Base-by-base conservation (phyloP, 2,888 invertebrate species). In the Boloria selene region DNA sequence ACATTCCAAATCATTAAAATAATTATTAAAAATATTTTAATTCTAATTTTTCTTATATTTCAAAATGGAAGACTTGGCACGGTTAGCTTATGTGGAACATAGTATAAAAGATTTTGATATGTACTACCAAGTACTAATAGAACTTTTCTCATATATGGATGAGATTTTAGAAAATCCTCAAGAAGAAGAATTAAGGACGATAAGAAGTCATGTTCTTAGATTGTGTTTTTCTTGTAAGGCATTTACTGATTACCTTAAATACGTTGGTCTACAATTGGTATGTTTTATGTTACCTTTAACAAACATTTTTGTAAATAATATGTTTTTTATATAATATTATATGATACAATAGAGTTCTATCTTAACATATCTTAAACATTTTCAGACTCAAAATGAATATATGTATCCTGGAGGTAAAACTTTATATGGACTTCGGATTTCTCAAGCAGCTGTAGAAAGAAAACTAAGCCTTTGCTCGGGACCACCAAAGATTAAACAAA, bases 31-130 rank as follows among this genome's bases (percentile, higher is more conserved):
- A 22, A 22, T 22, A 22, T 22, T 22, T 22, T 22, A n/a, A n/a
- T n/a, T n/a, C n/a, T n/a, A n/a, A n/a, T n/a, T n/a, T n/a, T n/a
- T n/a, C n/a, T n/a, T n/a, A n/a, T n/a, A 5, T 68, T 16, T 31
- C 74, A 75, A 73, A 79, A 92, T 92, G 92, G 91, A 92, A 72
- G 88, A 89, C 70, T 87, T 86, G 82, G 91, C 92, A 50, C 86
- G 91, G 61, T 79, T 92, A 58, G 92, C 91, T 69, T 74, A 88
- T 47, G 79, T 92, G n/a, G 92, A 92, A 76, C 85, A 87, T 75
- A 80, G 79, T 69, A 72, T 90, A 26, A 74, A 80, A 63, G 82
- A 87, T 67, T 64, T 70, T 17, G 79, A 85, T 66, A 81, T 79
- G 68, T 92, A 84, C 70, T 79, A 76, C 72, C 83, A 81, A 79